Evolutionary conservation across 2,888 invertebrate genomes (phyloP).

Genomic region (Isoperla grammatica): DNA sequence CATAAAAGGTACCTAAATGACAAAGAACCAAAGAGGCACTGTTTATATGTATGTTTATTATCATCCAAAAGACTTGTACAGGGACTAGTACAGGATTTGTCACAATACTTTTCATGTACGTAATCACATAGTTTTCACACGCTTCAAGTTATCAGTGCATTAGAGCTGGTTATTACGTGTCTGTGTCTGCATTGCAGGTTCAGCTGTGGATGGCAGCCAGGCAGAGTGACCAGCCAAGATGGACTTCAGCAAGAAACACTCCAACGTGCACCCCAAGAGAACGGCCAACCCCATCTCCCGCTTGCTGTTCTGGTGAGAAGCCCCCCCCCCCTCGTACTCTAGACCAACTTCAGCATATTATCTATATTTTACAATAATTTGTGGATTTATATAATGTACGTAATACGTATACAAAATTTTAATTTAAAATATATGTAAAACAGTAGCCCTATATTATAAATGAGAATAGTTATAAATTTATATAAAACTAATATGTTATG

Average conservation of each 20-base stretch:
- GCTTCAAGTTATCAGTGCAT: too few species aligned
- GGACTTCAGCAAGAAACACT: conserved; percentile 57
- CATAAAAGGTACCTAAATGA: too few species aligned
- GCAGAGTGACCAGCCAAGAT: conserved; percentile 41
- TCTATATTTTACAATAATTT: not conserved
- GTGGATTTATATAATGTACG: not conserved
- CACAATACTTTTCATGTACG: too few species aligned
- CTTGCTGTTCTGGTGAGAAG: conserved; percentile 58
- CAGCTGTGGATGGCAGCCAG: too few species aligned
- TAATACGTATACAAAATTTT: not conserved
- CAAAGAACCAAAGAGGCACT: too few species aligned
- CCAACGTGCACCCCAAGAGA: conserved; percentile 56
- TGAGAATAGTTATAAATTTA: not conserved
- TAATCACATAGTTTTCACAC: too few species aligned
- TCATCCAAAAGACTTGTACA: too few species aligned
- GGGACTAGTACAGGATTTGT: too few species aligned
- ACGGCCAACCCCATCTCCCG: conserved; percentile 55
- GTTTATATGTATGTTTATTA: too few species aligned
- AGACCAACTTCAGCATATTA: not conserved
- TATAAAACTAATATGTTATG: too few species aligned
- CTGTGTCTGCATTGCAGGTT: too few species aligned
- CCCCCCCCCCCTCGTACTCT: not conserved
- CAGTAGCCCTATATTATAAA: not conserved
- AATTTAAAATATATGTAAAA: not conserved
- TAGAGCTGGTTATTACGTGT: too few species aligned